These are phyloP conservation scores for Enteromius anoplus DNA, from an alignment of 2,797 vertebrate genomes.

Conservation along the genomic window DNA sequence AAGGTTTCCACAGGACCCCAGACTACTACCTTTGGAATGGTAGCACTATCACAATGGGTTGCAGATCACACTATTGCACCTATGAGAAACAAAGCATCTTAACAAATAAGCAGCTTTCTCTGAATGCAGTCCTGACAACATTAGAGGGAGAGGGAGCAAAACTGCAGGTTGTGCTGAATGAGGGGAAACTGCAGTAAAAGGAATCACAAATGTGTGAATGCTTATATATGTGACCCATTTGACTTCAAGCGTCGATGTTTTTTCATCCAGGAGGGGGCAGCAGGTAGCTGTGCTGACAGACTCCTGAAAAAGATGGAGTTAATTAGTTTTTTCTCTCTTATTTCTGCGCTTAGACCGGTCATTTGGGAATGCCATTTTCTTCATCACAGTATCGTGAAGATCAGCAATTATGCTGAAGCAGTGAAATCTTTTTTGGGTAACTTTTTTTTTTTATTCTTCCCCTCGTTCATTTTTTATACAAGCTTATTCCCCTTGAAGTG, in stretches of 20 bases:
- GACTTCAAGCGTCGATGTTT: not conserved
- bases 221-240: conserved; percentile 49
- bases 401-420: conserved; percentile 66
- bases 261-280: conserved; percentile 68
- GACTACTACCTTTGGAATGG: not conserved
- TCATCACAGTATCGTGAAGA: conserved; percentile 62
- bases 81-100: not conserved
- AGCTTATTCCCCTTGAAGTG: conserved; percentile 71
- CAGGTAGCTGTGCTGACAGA: conserved; percentile 46
- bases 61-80: not conserved
- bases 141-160: not conserved
- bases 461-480: conserved; percentile 58
- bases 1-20: not conserved
- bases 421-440: conserved; percentile 74
- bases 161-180: conserved; percentile 6
- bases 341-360: conserved; percentile 68
- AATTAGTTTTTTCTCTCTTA: conserved; percentile 73
- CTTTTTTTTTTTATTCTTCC: conserved; percentile 26
- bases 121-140: not conserved
- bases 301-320: conserved; percentile 64
- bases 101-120: not conserved
- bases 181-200: conserved; percentile 14
- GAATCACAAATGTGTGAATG: conserved; percentile 9
- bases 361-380: conserved; percentile 66
- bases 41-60: not conserved